Evolutionary conservation across 1,140 invertebrate genomes (phyloP), one percentile per base, ranked within the genome.

Genomic region (Musca domestica): DNA sequence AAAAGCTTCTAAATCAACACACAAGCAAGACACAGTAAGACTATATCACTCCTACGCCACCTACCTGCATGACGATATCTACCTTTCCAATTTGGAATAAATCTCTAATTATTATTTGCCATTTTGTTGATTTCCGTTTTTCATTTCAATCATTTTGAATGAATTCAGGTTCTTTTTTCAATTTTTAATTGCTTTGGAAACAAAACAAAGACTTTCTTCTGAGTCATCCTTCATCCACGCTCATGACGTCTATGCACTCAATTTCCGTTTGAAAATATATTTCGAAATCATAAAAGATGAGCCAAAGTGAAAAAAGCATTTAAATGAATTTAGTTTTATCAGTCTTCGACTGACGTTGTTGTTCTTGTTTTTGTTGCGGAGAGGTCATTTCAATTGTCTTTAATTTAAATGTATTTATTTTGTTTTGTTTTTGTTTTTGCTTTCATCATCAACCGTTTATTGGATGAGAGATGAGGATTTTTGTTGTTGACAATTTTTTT

Each of bases 331-430:
- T 41, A 41, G 34, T 41, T 41, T 41, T 41, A 41, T 41, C 34
- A 41, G 34, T 12, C 34, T 2, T 2, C 6, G 6, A 9, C 10
- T 2, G 10, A 20, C 20, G 48, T 61, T 10, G 5, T n/a, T 5
- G 41, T 65, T 19, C 49, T 65, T 47, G 14, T 48, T 46, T 25
- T 2, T 12, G 2, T 64, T 48, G 6, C 19, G n/a, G 22, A 67
- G 72, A 74, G 78, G 78, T 80, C 78, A 78, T 78, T 77, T 80
- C 73, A 80, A 80, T 80, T 80, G 71, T 78, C 70, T 71, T 76
- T 74, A 80, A 80, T 80, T 80, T 66, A 75, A 69, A 71, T 73
- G 76, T 71, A 76, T 76, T 79, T 65, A 63, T 23, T 27, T 61
- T 61, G 15, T 34, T 56, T 20, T 65, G 64, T 49, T 10, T 30